Evolutionary conservation across 2,797 vertebrate species (phyloP).

Genomic region (Pitangus sulphuratus): DNA sequence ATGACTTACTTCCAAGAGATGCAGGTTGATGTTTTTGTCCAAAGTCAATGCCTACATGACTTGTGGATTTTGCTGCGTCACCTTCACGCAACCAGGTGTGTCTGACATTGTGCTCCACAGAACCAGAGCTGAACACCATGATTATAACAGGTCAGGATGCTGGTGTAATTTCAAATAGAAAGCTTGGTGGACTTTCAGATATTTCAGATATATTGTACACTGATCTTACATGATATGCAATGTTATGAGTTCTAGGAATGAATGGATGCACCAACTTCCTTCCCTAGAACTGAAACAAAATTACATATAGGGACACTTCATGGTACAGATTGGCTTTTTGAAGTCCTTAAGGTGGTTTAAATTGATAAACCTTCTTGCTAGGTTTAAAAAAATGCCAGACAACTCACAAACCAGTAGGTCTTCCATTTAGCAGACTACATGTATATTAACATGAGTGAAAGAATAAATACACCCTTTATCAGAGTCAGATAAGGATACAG

Average conservation of each 20-base stretch:
- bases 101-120: background rate
- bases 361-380: background rate
- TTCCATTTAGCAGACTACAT: background rate
- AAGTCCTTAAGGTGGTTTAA: background rate
- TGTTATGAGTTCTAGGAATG: background rate
- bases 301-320: background rate
- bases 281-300: background rate
- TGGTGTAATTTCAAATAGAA: background rate
- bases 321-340: background rate
- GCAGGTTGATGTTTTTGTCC: background rate
- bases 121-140: background rate
- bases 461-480: background rate
- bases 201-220: background rate
- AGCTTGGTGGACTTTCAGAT: background rate
- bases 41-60: fast-evolving
- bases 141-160: background rate
- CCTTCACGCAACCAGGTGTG: fast-evolving
- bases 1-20: background rate
- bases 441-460: background rate
- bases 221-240: background rate
- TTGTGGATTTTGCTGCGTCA: background rate
- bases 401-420: background rate
- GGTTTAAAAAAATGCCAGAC: fast-evolving
- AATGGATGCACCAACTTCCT: background rate
- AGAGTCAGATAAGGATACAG: background rate